Evolutionary conservation across 2,888 invertebrate species (phyloP).

Genomic region (Caenorhabditis sp.): DNA sequence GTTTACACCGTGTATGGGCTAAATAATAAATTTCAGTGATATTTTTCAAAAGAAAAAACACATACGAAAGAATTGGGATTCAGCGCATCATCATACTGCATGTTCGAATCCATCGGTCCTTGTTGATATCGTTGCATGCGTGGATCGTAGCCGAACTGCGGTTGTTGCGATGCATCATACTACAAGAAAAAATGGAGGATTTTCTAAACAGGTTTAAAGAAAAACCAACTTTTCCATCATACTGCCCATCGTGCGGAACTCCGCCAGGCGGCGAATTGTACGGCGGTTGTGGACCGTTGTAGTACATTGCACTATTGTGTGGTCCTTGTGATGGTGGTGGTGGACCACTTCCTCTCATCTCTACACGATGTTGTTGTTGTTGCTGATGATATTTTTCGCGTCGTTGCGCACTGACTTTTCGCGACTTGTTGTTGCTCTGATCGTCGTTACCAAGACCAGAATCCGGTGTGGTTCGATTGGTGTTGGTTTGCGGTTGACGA

Average conservation of each 20-base stretch:
- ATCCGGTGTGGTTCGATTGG: slow-evolving; percentile 48
- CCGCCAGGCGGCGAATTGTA: neutral
- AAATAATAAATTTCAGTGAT: neutral
- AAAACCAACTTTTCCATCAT: neutral
- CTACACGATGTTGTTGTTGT: neutral
- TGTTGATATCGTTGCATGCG: neutral
- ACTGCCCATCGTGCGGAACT: neutral
- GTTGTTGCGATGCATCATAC: neutral
- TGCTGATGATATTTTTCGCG: slow-evolving; percentile 1
- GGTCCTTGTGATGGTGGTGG: neutral
- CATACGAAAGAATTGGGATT: slow-evolving; percentile 5
- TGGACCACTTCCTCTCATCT: slow-evolving; percentile 3
- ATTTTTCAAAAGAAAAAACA: too few species aligned
- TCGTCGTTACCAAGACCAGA: slow-evolving; percentile 49
- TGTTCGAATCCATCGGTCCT: neutral
- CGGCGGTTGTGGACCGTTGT: neutral
- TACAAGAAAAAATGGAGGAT: too few species aligned
- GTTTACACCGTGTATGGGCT: slow-evolving; percentile 21
- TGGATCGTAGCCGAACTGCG: neutral
- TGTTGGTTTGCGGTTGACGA: slow-evolving; percentile 18
- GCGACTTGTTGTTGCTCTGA: slow-evolving; percentile 9
- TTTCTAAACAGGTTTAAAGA: neutral
- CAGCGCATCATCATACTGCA: slow-evolving; percentile 7
- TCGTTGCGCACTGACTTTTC: neutral
- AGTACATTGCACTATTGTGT: neutral